A percentile compares a stretch with the other conserved stretches of the same genome.
These are phyloP conservation scores for Lordiphosa mommai DNA, from an alignment of 1,140 invertebrate species.

Conservation along the genomic window DNA sequence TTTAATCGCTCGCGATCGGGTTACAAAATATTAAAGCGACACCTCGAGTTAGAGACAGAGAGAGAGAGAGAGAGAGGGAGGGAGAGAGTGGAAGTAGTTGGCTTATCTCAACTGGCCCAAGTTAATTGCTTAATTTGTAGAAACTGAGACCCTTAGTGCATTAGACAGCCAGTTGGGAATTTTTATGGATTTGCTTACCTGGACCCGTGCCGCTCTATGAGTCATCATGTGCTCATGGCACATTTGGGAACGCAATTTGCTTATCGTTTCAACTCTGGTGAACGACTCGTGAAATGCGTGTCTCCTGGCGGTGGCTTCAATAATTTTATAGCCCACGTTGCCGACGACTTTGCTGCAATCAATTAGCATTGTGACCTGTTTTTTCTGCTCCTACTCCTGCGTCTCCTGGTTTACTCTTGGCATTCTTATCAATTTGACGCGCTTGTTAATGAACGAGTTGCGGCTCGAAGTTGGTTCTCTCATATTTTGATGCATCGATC, in stretches of 20 bases:
- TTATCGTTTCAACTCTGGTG: constrained; percentile 41
- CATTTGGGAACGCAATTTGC: constrained; percentile 57
- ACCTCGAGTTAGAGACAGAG: constrained; percentile 15
- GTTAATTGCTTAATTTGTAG: constrained; percentile 74
- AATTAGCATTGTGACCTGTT: constrained; percentile 76
- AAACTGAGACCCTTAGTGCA: constrained; percentile 20
- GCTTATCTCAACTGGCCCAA: constrained; percentile 65
- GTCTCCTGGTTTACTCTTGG: background rate
- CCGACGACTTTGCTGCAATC: constrained; percentile 59
- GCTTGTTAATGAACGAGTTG: constrained; percentile 71
- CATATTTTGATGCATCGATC: constrained; percentile 74
- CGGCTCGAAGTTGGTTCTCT: constrained; percentile 27
- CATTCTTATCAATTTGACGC: constrained; percentile 66
- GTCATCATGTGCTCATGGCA: constrained; percentile 16
- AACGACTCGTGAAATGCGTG: constrained; percentile 66
- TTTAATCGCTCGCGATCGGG: constrained; percentile 43
- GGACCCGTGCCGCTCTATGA: constrained; percentile 7
- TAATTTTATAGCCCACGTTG: constrained; percentile 69
- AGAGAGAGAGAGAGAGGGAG: background rate
- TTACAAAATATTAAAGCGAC: constrained; percentile 48
- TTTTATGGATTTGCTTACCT: constrained; percentile 5
- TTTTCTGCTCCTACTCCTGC: constrained; percentile 7
- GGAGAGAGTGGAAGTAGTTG: background rate
- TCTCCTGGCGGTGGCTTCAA: constrained; percentile 69
- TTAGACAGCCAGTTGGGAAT: constrained; percentile 23